Conservation (phyloP, 2,888 invertebrate species). For the Coelogynopora nodosa region DNA sequence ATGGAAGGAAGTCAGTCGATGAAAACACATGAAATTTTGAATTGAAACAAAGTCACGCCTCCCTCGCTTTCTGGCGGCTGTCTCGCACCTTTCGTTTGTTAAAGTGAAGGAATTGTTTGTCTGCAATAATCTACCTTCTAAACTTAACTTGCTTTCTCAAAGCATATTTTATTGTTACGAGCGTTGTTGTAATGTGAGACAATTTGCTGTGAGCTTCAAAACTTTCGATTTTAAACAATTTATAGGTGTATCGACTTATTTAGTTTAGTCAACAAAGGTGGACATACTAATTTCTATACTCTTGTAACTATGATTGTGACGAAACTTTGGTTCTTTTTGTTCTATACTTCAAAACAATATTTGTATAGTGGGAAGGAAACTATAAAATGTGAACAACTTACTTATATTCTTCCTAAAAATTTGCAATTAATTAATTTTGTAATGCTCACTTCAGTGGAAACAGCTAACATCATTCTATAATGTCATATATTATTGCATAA, state of each 20-base stretch:
- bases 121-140: too few species aligned
- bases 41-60: not conserved
- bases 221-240: not conserved
- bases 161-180: not conserved
- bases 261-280: not conserved
- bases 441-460: too few species aligned
- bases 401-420: too few species aligned
- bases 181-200: constrained; percentile 2
- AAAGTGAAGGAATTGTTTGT: not conserved
- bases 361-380: too few species aligned
- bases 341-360: too few species aligned
- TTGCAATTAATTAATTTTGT: too few species aligned
- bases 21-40: not conserved
- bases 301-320: too few species aligned
- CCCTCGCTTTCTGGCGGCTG: not conserved
- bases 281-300: too few species aligned
- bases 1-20: not conserved
- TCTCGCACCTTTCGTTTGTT: not conserved
- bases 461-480: too few species aligned
- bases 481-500: too few species aligned
- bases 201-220: not conserved
- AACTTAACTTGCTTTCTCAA: not conserved
- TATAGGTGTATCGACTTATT: not conserved
- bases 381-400: too few species aligned
- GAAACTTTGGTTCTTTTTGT: not conserved